Percentiles rank a stretch among this genome's conserved stretches.
Evolutionary conservation across 2,113 vertebrate genomes (phyloP).

Genomic region (Rattus norvegicus): DNA sequence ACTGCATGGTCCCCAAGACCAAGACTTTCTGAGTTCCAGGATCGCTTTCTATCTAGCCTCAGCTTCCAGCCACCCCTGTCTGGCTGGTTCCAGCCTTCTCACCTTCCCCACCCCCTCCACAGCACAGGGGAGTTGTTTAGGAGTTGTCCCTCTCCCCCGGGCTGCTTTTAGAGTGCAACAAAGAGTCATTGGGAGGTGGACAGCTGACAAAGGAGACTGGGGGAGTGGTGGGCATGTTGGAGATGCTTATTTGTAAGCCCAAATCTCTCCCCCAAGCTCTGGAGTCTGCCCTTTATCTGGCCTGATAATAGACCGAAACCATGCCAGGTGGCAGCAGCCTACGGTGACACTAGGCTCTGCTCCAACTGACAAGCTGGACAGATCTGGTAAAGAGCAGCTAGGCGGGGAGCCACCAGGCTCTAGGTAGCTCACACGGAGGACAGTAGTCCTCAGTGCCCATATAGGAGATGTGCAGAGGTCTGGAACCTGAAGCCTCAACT

Average conservation of each 20-base stretch:
- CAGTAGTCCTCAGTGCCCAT: neutral
- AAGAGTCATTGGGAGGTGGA: constrained; percentile 52
- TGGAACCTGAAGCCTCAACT: neutral
- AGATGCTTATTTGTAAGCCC: constrained; percentile 56
- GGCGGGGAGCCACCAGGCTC: neutral
- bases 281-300: constrained; percentile 69
- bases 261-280: neutral
- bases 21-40: neutral
- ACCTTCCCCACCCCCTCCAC: neutral
- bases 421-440: neutral
- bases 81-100: neutral
- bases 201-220: constrained; percentile 60
- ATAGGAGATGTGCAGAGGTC: neutral
- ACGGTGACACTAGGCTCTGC: neutral
- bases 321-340: constrained; percentile 33
- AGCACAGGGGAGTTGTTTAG: neutral
- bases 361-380: neutral
- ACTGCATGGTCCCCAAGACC: neutral
- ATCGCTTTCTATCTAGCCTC: neutral
- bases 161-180: constrained; percentile 72
- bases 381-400: neutral
- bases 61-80: neutral
- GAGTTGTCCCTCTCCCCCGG: constrained; percentile 30
- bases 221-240: constrained; percentile 50
- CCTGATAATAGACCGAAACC: constrained; percentile 77